Evolutionary conservation across 2,113 vertebrate species (phyloP).

Genomic region (Ctenodactylus gundi): DNA sequence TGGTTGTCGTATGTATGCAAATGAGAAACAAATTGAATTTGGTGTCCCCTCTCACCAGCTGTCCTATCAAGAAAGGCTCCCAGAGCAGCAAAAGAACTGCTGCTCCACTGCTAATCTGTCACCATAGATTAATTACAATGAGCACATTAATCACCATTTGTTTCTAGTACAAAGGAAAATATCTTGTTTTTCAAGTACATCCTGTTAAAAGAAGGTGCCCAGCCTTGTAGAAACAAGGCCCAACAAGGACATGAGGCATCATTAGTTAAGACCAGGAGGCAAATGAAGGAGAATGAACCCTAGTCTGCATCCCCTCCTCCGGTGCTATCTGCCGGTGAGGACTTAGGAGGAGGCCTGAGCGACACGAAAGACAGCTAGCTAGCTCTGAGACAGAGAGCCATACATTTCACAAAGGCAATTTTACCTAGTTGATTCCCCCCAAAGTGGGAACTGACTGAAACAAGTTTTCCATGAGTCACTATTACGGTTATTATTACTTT

Average conservation of each 20-base stretch:
- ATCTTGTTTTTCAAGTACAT: constrained; percentile 80
- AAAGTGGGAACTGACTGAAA: not conserved
- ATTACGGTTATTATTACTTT: not conserved
- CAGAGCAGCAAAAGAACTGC: constrained; percentile 82
- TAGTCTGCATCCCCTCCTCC: fast-evolving
- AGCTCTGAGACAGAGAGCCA: not conserved
- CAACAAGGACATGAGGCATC: constrained; percentile 70
- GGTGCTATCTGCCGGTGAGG: not conserved
- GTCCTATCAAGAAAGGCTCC: constrained; percentile 89
- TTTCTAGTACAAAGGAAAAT: constrained; percentile 84
- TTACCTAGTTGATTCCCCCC: not conserved
- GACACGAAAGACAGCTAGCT: not conserved
- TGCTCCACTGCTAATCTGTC: constrained; percentile 85
- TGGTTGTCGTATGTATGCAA: constrained; percentile 99
- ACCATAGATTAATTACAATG: constrained; percentile 91
- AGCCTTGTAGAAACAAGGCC: constrained; percentile 72
- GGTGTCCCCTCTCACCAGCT: constrained; percentile 95
- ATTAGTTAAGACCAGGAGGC: constrained; percentile 73
- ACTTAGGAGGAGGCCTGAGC: fast-evolving
- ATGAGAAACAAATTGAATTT: constrained; percentile 97
- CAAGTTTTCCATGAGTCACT: not conserved
- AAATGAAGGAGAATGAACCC: not conserved
- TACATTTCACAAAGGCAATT: not conserved
- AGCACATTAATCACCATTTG: constrained; percentile 95
- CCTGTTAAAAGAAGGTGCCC: constrained; percentile 77